Base-by-base conservation (phyloP, 2,888 invertebrate species). In the Trilocha varians region DNA sequence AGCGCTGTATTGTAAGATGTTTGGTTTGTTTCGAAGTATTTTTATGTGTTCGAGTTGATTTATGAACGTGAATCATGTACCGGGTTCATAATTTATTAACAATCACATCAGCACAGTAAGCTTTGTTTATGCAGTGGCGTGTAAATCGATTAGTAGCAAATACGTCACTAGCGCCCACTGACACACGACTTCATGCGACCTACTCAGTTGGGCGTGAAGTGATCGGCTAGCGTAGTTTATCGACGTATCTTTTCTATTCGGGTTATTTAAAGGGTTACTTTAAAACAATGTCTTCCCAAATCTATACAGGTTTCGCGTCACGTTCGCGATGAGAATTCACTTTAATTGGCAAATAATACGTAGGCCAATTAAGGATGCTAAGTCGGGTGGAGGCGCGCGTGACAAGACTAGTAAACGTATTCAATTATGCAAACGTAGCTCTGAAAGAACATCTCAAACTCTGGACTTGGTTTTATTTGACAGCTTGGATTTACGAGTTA, bases 321-420 rank as follows among this genome's bases (percentile, higher is more conserved):
- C 83, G 84, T 85, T 63, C 71, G 60, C 77, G 65, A 80, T 77
- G 85, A 83, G 76, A 86, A 83, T 85, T 83, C 80, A 79, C 84
- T 85, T 84, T 86, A 86, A 86, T 86, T 86, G 85, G 85, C 85
- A 85, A 85, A 86, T 86, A 85, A 86, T 86, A 85, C 85, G 82
- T 73, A 83, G 78, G 77, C 79, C 82, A 86, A 86, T 86, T 85
- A 86, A 75, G 82, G 84, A 83, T 84, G 79, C 83, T 80, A 80
- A 84, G 83, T 80, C 74, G 78, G 83, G 73, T 68, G 69, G 74
- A 75, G 73, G 70, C 71, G 82, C 72, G 73, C 85, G 85, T 86
- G 85, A 79, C 76, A 62, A 66, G 85, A 85, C 78, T 85, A 65
- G 70, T 62, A 65, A 79, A 65, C 64, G 69, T 73, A 84, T 85